Conservation (phyloP, 2,113 vertebrate genomes). For the Zapus hudsonius region DNA sequence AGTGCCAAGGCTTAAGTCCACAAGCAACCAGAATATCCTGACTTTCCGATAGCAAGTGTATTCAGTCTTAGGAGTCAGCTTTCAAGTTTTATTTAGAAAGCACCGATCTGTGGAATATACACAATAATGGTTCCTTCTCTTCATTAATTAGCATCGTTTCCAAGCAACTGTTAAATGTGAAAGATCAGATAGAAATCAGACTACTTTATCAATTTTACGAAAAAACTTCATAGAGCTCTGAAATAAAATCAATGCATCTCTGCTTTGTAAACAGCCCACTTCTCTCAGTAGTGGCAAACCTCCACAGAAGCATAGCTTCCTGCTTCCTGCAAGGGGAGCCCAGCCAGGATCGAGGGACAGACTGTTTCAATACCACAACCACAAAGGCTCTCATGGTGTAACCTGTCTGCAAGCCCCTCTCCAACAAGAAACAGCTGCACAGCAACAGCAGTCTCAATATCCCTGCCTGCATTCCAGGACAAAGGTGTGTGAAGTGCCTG, state of each 20-base stretch:
- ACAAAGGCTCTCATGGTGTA: not conserved
- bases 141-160: slow-evolving; percentile 78
- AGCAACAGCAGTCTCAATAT: not conserved
- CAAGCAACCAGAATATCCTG: slow-evolving; percentile 55
- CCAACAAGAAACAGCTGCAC: slow-evolving; percentile 33
- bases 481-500: not conserved
- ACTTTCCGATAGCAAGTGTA: slow-evolving; percentile 66
- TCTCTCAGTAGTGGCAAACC: not conserved
- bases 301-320: not conserved
- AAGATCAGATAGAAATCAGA: slow-evolving; percentile 76
- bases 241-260: slow-evolving; percentile 54
- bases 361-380: not conserved
- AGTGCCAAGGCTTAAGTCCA: slow-evolving; percentile 45
- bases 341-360: not conserved
- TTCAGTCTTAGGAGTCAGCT: slow-evolving; percentile 57
- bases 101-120: slow-evolving; percentile 67
- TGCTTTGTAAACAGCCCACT: slow-evolving; percentile 6
- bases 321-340: not conserved
- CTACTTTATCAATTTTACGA: slow-evolving; percentile 79
- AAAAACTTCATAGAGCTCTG: slow-evolving; percentile 17
- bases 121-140: slow-evolving; percentile 72
- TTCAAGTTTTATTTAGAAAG: slow-evolving; percentile 68
- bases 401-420: not conserved
- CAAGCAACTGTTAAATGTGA: slow-evolving; percentile 77
- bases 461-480: slow-evolving; percentile 21